Base-by-base conservation (phyloP, 2,113 vertebrate species). In the Saguinus midas region DNA sequence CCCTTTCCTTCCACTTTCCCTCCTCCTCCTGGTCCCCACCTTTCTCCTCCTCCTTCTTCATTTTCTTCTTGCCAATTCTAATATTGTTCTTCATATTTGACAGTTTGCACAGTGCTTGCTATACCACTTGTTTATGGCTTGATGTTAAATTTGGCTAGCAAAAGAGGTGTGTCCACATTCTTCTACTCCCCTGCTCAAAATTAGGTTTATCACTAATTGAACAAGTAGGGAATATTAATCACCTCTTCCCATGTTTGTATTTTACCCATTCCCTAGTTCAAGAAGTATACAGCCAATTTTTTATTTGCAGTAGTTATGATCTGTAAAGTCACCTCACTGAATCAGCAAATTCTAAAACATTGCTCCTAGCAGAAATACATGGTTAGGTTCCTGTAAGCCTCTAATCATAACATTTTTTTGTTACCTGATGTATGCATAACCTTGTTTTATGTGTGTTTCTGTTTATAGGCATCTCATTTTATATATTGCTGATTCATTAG, bases 101-200 rank as follows among this genome's bases (percentile, higher is more conserved):
- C 3, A 96, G 73, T 21, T 85, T 94, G 76, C 20, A 48, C 29
- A 35, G 70, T 64, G 32, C 43, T n/a, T 37, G 61, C 14, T 80
- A 1, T 72, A 68, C n/a, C 25, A 79, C 72, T 95, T 91, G 18
- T 52, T 95, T 95, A 27, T 87, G 10, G 75, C 90, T 95, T 97
- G 1, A 32, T 25, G 95, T 90, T 66, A 61, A 0, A 64, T 96
- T 73, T 93, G 64, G 52, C 52, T 55, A 2, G 21, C 70, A 85
- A 95, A 91, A 94, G 7, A 52, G 12, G 6, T 81, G 3, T 23
- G n/a, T 40, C 29, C 48, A 68, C 14, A 8, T 66, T 93, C 79
- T 88, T 90, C 5, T 43, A 0, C 91, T 96, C 37, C 12, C 5
- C 57, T 87, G 1, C 12, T 76, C 87, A 32, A 97, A 91, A 73